Base-by-base conservation (phyloP, 1,140 invertebrate species). In the Argopecten irradians region DNA sequence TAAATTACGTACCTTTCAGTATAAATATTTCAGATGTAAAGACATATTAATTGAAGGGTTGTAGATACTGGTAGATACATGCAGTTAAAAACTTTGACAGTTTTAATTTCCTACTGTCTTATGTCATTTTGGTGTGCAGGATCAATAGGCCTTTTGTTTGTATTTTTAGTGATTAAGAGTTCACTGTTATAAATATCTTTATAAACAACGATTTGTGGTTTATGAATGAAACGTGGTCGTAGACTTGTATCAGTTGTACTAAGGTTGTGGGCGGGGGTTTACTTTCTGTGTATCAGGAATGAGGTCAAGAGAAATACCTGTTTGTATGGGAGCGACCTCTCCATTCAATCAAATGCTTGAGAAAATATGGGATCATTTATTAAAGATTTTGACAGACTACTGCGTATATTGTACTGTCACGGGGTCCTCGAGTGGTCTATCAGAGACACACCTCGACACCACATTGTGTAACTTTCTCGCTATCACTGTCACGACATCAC, bases 261-360 rank as follows among this genome's bases (percentile, higher is more conserved):
- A 28, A 28, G 55, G 55, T 5, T 71, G 22, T 71, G 55, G 22
- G 55, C n/a, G n/a, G 5, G 7, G 43, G 43, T 46, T 46, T 16
- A 46, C 43, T 46, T n/a, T n/a, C 43, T 46, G 43, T 46, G 55
- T 71, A 71, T n/a, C 1, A 71, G n/a, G 55, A 71, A 71, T 71
- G 55, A 71, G 55, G 55, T 71, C 55, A 71, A 71, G 55, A 71
- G 55, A 71, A 71, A 71, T 71, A 28, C 55, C n/a, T 71, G 55
- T 71, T 71, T 71, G 55, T 71, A 22, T 71, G 55, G 55, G 55
- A 71, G 55, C 55, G 55, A 71, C 55, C 55, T 71, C 28, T 71
- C 55, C n/a, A 71, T 71, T 71, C 55, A 71, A 71, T 71, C 55
- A 71, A 71, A 22, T 28, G 55, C 55, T 71, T 71, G 55, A 71